Percentiles rank a stretch among this genome's conserved stretches.
Evolutionary conservation across 1,140 invertebrate genomes (phyloP).

Genomic region (Drosophila arizonae): DNA sequence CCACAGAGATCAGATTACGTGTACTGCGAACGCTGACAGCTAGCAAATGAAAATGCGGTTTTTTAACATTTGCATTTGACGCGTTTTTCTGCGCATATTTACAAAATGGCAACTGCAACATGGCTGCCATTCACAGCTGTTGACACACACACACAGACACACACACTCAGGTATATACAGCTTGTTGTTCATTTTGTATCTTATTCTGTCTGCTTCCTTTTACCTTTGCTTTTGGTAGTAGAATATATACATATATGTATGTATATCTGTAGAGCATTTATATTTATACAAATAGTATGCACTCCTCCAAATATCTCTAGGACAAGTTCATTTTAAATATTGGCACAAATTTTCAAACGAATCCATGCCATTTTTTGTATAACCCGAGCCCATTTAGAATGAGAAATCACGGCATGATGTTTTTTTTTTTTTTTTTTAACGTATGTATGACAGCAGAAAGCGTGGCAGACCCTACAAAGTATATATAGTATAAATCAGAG

Average conservation of each 20-base stretch:
- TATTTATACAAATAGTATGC: not conserved
- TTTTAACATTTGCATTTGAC: conserved; percentile 72
- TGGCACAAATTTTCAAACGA: no score
- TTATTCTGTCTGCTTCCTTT: conserved; percentile 1
- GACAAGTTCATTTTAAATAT: no score
- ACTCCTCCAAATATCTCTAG: no score
- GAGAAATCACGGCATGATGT: no score
- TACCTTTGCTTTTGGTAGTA: not conserved
- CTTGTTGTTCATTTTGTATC: conserved; percentile 29
- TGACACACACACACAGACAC: conserved; percentile 34
- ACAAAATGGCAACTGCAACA: conserved; percentile 74
- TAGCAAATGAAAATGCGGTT: conserved; percentile 73
- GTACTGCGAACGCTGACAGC: conserved; percentile 55
- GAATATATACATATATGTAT: not conserved
- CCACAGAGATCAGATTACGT: conserved; percentile 33
- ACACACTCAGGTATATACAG: not conserved
- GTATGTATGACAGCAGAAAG: no score
- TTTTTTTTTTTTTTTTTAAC: no score
- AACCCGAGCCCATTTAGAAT: no score
- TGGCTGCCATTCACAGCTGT: conserved; percentile 70
- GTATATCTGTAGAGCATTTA: not conserved
- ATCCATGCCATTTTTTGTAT: no score
- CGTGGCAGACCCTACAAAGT: no score
- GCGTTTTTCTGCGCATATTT: conserved; percentile 56
- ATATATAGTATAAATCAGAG: no score